These are phyloP conservation scores for Zaprionus tsacasi DNA, from an alignment of 1,140 invertebrate genomes.

Conservation along the genomic window DNA sequence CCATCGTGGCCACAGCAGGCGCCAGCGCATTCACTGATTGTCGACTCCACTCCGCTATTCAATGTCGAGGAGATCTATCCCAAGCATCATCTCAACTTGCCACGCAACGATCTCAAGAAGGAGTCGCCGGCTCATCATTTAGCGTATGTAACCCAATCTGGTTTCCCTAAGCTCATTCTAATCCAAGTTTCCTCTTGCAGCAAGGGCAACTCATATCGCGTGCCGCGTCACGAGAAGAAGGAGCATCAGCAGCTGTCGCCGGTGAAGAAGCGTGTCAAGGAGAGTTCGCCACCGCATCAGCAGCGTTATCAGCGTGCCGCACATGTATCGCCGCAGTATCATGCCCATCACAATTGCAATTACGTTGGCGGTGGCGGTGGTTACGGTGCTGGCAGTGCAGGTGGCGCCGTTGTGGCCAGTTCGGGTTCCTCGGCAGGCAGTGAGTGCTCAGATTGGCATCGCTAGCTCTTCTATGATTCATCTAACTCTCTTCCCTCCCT, in stretches of 20 bases:
- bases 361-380: slow-evolving; percentile 56
- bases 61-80: slow-evolving; percentile 86
- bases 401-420: slow-evolving; percentile 66
- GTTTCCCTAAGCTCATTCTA: too few species aligned
- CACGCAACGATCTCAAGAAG: slow-evolving; percentile 83
- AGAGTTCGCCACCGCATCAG: slow-evolving; percentile 94
- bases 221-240: slow-evolving; percentile 90
- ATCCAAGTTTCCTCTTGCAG: slow-evolving; percentile 23
- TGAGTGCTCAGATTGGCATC: too few species aligned
- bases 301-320: slow-evolving; percentile 85
- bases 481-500: neutral
- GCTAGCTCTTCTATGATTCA: too few species aligned
- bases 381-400: slow-evolving; percentile 45
- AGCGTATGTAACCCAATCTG: slow-evolving; percentile 57
- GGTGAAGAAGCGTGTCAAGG: slow-evolving; percentile 99
- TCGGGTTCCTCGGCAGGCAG: slow-evolving; percentile 74
- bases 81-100: slow-evolving; percentile 84
- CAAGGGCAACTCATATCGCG: slow-evolving; percentile 83
- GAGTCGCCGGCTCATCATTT: slow-evolving; percentile 84
- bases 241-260: slow-evolving; percentile 96
- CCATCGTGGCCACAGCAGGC: slow-evolving; percentile 95
- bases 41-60: slow-evolving; percentile 90
- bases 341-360: slow-evolving; percentile 79
- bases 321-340: slow-evolving; percentile 83
- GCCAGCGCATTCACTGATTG: slow-evolving; percentile 91